Percentiles rank a stretch among this genome's conserved stretches.
Conservation (phyloP, 2,797 vertebrate genomes). For the Antennarius maculatus region DNA sequence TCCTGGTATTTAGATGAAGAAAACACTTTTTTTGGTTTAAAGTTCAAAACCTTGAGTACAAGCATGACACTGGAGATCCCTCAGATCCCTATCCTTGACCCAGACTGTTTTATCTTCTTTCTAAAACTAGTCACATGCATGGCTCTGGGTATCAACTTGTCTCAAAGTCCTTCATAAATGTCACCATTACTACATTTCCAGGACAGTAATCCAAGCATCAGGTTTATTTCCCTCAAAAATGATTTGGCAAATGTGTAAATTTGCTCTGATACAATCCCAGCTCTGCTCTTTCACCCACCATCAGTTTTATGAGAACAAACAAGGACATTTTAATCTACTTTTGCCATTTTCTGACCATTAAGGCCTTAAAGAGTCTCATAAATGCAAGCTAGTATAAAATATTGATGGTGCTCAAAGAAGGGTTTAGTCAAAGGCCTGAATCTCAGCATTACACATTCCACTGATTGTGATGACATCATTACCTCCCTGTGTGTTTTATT, state of each 20-base stretch:
- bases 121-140: no score
- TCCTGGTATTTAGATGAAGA: not conserved
- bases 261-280: constrained; percentile 5
- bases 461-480: constrained; percentile 31
- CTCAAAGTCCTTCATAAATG: no score
- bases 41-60: no score
- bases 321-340: not conserved
- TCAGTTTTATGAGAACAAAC: constrained; percentile 19
- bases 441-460: constrained; percentile 21
- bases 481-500: constrained; percentile 24
- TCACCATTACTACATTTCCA: no score
- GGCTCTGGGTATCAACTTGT: no score
- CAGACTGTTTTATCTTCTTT: constrained; percentile 1
- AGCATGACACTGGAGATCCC: no score
- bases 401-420: constrained; percentile 23
- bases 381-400: constrained; percentile 25
- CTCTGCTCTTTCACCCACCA: not conserved
- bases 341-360: constrained; percentile 11
- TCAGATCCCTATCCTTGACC: not conserved
- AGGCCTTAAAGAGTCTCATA: constrained; percentile 4
- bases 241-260: constrained; percentile 11
- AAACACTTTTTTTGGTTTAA: not conserved
- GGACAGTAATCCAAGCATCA: no score
- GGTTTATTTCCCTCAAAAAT: no score
- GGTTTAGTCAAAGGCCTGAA: constrained; percentile 27